These are phyloP conservation scores for Watsonalla cultraria DNA, from an alignment of 2,888 invertebrate species.

Conservation along the genomic window DNA sequence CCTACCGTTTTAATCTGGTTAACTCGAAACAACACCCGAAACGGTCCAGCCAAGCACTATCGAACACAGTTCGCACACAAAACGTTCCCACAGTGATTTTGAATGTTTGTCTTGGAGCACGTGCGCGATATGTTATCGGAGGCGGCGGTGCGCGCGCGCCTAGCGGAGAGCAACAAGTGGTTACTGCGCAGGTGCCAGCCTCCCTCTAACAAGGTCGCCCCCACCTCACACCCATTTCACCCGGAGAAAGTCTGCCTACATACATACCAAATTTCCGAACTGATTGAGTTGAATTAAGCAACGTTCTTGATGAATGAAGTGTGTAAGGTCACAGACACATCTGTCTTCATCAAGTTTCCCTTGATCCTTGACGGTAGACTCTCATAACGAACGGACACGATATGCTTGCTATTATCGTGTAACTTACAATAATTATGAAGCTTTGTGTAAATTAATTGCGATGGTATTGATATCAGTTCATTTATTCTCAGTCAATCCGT, in stretches of 20 bases:
- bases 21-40: slow-evolving; percentile 30
- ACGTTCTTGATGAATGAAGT: slow-evolving; percentile 48
- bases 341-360: neutral
- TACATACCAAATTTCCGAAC: slow-evolving; percentile 77
- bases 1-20: slow-evolving; percentile 49
- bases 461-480: too few relatives aligned
- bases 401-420: neutral
- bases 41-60: slow-evolving; percentile 41
- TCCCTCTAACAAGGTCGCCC: slow-evolving; percentile 77
- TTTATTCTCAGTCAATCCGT: too few relatives aligned
- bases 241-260: slow-evolving; percentile 77
- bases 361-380: neutral
- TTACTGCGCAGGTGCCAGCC: slow-evolving; percentile 68
- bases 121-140: slow-evolving; percentile 48
- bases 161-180: slow-evolving; percentile 68
- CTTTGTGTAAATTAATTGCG: neutral
- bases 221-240: slow-evolving; percentile 65
- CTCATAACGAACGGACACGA: neutral
- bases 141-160: slow-evolving; percentile 69
- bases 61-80: slow-evolving; percentile 58
- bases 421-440: neutral
- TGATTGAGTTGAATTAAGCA: slow-evolving; percentile 61
- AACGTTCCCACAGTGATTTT: slow-evolving; percentile 38
- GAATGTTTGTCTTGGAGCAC: slow-evolving; percentile 31
- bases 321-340: slow-evolving; percentile 30